Base-by-base conservation (phyloP, 2,888 invertebrate species). In the Tachina fera region DNA sequence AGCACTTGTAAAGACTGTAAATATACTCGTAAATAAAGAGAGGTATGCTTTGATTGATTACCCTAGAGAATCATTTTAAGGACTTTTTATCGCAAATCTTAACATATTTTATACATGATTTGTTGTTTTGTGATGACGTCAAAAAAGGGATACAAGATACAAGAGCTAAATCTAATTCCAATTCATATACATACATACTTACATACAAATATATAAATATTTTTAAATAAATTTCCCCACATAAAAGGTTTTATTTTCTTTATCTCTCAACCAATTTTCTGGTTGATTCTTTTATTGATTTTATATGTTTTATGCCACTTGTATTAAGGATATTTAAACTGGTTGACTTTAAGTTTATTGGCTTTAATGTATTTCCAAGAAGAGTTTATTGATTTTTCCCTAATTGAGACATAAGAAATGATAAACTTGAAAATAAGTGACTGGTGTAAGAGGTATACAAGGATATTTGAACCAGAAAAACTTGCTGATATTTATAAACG, bases 401-500 rank as follows among this genome's bases (percentile, higher is more conserved):
- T 68, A 60, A 70, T 78, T 78, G 58, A 68, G 51, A 60, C 51
- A 60, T 78, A 41, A 53, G 31, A 70, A 61, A 45, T 67, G 39
- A 47, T 49, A 75, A 65, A 67, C 14, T 56, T 65, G 51, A 51
- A 31, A 31, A 31, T 31, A 31, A 31, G 0, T 61, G 43, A 13
- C 43, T 75, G 58, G 31, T 45, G 16, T 19, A 9, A 0, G 31
- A 19, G 8, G 6, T 14, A 10, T 14, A 51, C 11, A 51, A 60
- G n/a, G 14, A 45, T 47, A 58, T 67, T 70, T 70, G 70, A 78
- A 61, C 45, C 39, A 43, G 13, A 53, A 61, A 71, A 78, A 61
- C 4, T 53, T 61, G 13, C 70, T 78, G 78, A 70, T 61, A 70
- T 78, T 70, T 70, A 70, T 53, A 78, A 78, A 70, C 61, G 39